Evolutionary conservation across 1,140 invertebrate genomes (phyloP), one percentile per base, ranked within the genome.

Genomic region (Alviniconcha marisindica): DNA sequence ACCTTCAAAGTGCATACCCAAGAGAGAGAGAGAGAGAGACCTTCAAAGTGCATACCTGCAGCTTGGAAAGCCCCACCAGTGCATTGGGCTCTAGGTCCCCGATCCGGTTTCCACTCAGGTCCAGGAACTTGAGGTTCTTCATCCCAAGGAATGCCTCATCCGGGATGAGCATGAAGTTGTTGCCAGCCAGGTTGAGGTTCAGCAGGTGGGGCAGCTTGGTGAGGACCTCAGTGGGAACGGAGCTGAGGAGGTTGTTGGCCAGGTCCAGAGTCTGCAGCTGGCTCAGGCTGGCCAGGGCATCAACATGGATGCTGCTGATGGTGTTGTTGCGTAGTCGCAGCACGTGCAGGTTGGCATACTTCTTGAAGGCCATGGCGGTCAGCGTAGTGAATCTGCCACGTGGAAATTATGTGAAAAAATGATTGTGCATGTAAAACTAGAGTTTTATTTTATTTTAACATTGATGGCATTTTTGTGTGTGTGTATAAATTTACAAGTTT

Each of bases 71-170:
- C 33, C 87, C 86, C 33, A 69, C 69, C 42, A 92, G 89, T 21
- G 89, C 90, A 38, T 89, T 63, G 7, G 73, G 44, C 2, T 85
- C 83, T 24, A 92, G 76, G 3, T 66, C 63, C 31, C 84, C 44
- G 1, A 92, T 86, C n/a, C 88, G 85, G 83, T 91, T 91, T n/a
- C 87, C 87, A 48, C 88, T 88, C 3, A 92, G 33, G 77, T 87
- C 82, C n/a, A 92, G 81, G 36, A 84, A 79, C 54, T 85, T 84
- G 14, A 92, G 84, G 5, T 83, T 84, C 21, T 54, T 31, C n/a
- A 92, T 83, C 44, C 83, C 71, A 5, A 28, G 54, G 83, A 92
- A 91, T 31, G 88, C 87, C 33, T 85, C 74, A 15, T 87, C 83
- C 28, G 81, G 54, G 44, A 85, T 83, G 18, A 71, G 31, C 63